Evolutionary conservation across 1,140 invertebrate genomes (phyloP), one percentile per base, ranked within the genome.

Genomic region (Samia ricini): DNA sequence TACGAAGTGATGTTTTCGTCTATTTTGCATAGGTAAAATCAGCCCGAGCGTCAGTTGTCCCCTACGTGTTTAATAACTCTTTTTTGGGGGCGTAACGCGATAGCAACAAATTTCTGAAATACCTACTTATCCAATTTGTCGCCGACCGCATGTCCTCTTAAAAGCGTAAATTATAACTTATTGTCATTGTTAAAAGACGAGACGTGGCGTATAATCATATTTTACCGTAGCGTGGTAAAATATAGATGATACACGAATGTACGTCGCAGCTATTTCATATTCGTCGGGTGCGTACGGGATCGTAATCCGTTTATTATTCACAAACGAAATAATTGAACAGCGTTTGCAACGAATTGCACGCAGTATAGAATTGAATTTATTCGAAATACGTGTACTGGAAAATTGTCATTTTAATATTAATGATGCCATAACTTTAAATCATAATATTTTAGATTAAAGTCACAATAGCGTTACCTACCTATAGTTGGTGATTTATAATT

Each of bases 251-350:
- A 42, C 55, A 54, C 33, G 55, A 50, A 49, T 63, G 49, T 54
- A n/a, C n/a, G n/a, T n/a, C n/a, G n/a, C n/a, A n/a, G n/a, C n/a
- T n/a, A 15, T 42, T 42, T 42, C 1, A 15, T 42, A 42, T 60
- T 56, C 65, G 56, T 50, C 29, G 56, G 55, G 59, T 57, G 60
- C 36, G 60, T 60, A 55, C 29, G 65, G 60, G 65, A 68, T 61
- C 59, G 61, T 59, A 79, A 80, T 82, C 76, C 77, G 75, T 78
- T 79, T 80, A 77, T 74, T 70, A 67, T 68, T 71, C 63, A 65
- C 61, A 69, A 62, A 66, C 60, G 66, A 63, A 59, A 66, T 74
- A 72, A 79, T 67, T 65, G 69, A 66, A 66, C 63, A 65, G 29
- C 15, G 3, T 36, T 54, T 57, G 61, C 64, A 64, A 61, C 22